Conservation (phyloP, 2,888 invertebrate genomes). For the Deilephila porcellus region DNA sequence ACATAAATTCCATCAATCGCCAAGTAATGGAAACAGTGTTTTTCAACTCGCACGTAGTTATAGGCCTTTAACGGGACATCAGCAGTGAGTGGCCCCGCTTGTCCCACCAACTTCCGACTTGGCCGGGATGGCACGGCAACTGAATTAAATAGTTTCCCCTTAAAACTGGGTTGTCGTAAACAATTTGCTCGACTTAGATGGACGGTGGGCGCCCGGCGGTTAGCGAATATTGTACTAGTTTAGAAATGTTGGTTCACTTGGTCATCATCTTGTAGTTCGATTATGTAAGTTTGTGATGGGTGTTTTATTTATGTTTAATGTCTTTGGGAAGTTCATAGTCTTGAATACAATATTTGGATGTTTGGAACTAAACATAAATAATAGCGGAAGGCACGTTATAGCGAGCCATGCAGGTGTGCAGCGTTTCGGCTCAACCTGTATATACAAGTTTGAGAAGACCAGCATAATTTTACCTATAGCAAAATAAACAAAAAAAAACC, state of each 20-base stretch:
- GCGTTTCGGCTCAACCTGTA: no score
- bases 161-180: slow-evolving; percentile 74
- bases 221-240: slow-evolving; percentile 49
- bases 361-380: no score
- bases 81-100: slow-evolving; percentile 58
- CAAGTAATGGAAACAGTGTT: background rate
- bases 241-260: slow-evolving; percentile 36
- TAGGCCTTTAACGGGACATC: slow-evolving; percentile 32
- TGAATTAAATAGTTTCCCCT: slow-evolving; percentile 76
- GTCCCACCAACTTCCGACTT: slow-evolving; percentile 58
- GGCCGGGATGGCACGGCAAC: slow-evolving; percentile 59
- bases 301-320: background rate
- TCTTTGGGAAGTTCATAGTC: background rate
- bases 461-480: no score
- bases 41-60: slow-evolving; percentile 20
- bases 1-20: no score
- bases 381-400: no score
- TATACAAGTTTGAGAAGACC: no score
- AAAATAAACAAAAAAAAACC: no score
- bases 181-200: slow-evolving; percentile 65
- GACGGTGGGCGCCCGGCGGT: slow-evolving; percentile 47
- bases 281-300: slow-evolving; percentile 20
- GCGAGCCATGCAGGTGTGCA: no score
- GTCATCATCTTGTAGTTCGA: slow-evolving; percentile 29
- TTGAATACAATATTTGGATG: background rate